Evolutionary conservation across 2,113 vertebrate species (phyloP).

Genomic region (Prinia subflava): DNA sequence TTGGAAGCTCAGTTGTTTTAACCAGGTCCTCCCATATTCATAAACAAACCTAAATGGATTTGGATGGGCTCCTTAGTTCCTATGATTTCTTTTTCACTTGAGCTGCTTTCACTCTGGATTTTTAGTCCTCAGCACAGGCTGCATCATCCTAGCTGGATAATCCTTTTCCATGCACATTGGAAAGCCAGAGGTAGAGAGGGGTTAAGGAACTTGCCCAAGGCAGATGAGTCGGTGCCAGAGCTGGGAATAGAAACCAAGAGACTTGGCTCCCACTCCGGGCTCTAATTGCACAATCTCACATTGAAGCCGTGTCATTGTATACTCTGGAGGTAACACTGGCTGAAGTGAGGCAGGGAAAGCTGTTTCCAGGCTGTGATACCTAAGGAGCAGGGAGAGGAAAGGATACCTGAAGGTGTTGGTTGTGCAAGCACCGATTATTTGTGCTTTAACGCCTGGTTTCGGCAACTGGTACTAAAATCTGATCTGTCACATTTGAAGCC

Average conservation of each 20-base stretch:
- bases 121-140: neutral
- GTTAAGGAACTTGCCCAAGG: slow-evolving; percentile 48
- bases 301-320: slow-evolving; percentile 8
- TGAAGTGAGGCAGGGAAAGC: slow-evolving; percentile 8
- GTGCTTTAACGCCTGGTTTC: neutral
- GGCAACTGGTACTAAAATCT: neutral
- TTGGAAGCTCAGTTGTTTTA: neutral
- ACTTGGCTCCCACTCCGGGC: slow-evolving; percentile 5
- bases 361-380: slow-evolving; percentile 1
- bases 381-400: neutral
- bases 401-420: slow-evolving; percentile 11
- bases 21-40: neutral
- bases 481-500: neutral
- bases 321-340: slow-evolving; percentile 5
- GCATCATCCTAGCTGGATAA: neutral
- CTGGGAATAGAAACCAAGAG: slow-evolving; percentile 50
- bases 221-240: slow-evolving; percentile 29
- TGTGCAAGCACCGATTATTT: neutral
- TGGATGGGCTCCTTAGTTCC: neutral
- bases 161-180: neutral
- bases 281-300: slow-evolving; percentile 41
- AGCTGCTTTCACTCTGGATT: neutral
- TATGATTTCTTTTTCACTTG: neutral
- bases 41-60: neutral
- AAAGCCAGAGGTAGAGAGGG: slow-evolving; percentile 8